Evolutionary conservation across 1,140 invertebrate genomes (phyloP), one percentile per base, ranked within the genome.

Genomic region (Lanistes nyassanus): DNA sequence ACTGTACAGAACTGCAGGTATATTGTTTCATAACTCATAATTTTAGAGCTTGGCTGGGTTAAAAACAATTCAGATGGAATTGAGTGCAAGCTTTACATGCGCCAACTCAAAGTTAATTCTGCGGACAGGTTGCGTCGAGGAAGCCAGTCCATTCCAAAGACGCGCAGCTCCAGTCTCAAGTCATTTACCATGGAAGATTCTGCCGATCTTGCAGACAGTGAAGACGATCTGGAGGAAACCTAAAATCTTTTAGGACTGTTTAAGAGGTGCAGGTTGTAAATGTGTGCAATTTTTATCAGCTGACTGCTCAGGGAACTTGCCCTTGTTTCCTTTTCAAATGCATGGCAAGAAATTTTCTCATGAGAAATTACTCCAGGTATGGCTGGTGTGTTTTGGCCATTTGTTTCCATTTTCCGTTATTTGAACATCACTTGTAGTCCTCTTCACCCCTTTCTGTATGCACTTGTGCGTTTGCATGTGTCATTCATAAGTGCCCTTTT

Each of bases 101-200:
- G 29, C 34, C 7, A 31, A 29, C n/a, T n/a, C n/a, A n/a, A n/a
- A n/a, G n/a, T n/a, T n/a, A n/a, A n/a, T n/a, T n/a, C n/a, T n/a
- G n/a, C n/a, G n/a, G n/a, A 3, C 75, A 83, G 82, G 53, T 74
- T 83, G 36, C 69, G 79, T 2, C 67, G 82, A 47, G 73, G 70
- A 62, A 80, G 69, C 55, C 74, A 76, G 60, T 69, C 66, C 7
- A 67, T 71, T 37, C 70, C 74, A n/a, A 74, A 76, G 26, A 71
- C 64, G 2, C 76, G 80, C 31, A 66, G 78, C 36, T 70, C 77
- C 36, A 80, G 78, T 47, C 75, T 81, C 16, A 79, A 80, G 53
- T 78, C 80, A 26, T 81, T 78, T 69, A 79, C 78, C 53, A 72
- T 83, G 70, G 81, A 83, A 34, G 82, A 80, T 21, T 76, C 81